These are phyloP conservation scores for Pogonocherus hispidulus DNA, from an alignment of 2,888 invertebrate genomes.

Conservation along the genomic window DNA sequence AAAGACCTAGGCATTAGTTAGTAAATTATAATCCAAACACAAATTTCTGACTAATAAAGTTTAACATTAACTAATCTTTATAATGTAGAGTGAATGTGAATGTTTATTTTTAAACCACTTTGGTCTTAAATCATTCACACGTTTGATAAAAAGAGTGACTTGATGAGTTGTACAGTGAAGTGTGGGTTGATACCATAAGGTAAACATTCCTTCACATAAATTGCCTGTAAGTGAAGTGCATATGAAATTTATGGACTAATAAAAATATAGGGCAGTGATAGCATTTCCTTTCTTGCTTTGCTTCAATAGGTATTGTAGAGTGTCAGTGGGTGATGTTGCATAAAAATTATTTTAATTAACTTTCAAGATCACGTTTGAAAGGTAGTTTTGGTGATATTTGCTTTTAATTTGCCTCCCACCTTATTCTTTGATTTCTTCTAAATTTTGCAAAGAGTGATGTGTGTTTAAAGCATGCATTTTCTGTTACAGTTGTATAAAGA, in stretches of 20 bases:
- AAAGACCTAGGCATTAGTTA: not conserved
- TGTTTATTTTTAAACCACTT: constrained; percentile 1
- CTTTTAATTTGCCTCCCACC: too few species aligned
- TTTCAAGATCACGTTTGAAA: constrained; percentile 6
- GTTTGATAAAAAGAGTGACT: not conserved
- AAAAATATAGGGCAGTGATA: constrained; percentile 20
- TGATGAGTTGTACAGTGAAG: not conserved
- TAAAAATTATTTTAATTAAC: not conserved
- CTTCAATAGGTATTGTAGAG: constrained; percentile 6
- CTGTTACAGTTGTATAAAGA: too few species aligned
- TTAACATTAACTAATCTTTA: not conserved
- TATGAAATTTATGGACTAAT: not conserved
- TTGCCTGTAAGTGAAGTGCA: not conserved
- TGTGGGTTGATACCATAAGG: not conserved
- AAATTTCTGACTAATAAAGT: not conserved
- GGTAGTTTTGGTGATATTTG: too few species aligned
- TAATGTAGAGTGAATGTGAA: not conserved
- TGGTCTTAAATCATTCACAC: not conserved
- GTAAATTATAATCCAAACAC: not conserved
- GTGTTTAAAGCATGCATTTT: too few species aligned
- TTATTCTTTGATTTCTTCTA: too few species aligned
- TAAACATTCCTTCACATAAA: not conserved
- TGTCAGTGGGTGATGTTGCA: constrained; percentile 4
- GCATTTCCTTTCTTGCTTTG: constrained; percentile 17
- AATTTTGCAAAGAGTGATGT: too few species aligned